Conservation (phyloP, 2,113 vertebrate species). For the Tragulus kanchil region DNA sequence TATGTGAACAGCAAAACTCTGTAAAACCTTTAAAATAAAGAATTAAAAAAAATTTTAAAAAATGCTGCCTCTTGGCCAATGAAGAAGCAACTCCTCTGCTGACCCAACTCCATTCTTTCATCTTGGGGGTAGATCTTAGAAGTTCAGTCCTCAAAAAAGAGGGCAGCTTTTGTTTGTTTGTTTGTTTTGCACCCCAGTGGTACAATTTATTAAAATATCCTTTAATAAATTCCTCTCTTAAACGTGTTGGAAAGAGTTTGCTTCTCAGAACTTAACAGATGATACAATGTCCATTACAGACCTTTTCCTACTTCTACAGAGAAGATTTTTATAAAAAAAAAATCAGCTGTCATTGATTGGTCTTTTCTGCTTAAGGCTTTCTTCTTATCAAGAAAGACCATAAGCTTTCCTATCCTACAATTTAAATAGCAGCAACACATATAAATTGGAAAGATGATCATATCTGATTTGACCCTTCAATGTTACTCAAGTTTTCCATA, state of each 20-base stretch:
- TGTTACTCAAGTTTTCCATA: neutral
- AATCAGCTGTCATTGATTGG: neutral
- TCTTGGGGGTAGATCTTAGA: neutral
- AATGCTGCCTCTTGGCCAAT: neutral
- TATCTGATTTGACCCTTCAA: neutral
- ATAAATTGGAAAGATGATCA: constrained; percentile 35
- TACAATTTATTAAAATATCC: neutral
- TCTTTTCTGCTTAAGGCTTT: constrained; percentile 7
- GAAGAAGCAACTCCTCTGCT: neutral
- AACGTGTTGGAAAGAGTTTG: neutral
- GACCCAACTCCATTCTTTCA: neutral
- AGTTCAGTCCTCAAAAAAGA: neutral
- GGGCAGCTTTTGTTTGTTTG: neutral
- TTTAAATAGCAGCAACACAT: constrained; percentile 44
- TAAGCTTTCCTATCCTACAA: neutral
- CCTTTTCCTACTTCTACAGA: neutral
- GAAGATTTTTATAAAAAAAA: constrained; percentile 30
- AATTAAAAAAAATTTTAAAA: too few relatives aligned
- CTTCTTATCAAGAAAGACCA: constrained; percentile 29
- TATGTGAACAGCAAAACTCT: too few relatives aligned
- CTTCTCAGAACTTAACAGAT: constrained; percentile 27
- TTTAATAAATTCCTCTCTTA: neutral
- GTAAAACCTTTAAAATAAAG: too few relatives aligned
- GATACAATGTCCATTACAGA: neutral
- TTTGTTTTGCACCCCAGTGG: neutral